phyloP scores from a whole-genome alignment of 2,797 vertebrate genomes.

The Enteromius trimaculatus region DNA sequence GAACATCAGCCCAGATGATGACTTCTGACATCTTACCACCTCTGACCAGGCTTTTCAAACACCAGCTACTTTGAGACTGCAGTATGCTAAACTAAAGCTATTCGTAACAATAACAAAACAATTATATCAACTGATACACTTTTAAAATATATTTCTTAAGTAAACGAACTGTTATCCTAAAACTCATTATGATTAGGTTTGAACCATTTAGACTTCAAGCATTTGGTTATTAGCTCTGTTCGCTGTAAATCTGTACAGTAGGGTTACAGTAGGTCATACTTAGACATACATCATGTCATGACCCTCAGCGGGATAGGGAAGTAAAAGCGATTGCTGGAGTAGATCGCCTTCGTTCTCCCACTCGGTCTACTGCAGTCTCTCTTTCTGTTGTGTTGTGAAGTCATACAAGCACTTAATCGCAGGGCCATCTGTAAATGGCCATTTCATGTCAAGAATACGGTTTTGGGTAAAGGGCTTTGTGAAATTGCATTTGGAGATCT shows the following conservation, averaged over 20 bases:
- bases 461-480: constrained; percentile 36
- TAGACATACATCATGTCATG: constrained; percentile 43
- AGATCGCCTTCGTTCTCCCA: neutral
- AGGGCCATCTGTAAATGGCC: constrained; percentile 14
- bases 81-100: neutral
- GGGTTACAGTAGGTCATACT: neutral
- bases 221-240: neutral
- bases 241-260: neutral
- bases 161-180: neutral
- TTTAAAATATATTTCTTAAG: neutral
- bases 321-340: neutral
- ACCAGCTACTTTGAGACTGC: neutral
- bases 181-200: neutral
- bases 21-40: constrained; percentile 56
- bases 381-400: constrained; percentile 27
- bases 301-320: constrained; percentile 24
- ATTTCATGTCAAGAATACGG: constrained; percentile 31
- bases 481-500: constrained; percentile 28
- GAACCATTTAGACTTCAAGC: neutral
- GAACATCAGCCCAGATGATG: constrained; percentile 43
- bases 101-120: neutral
- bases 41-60: constrained; percentile 27
- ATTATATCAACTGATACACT: neutral
- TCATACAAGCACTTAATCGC: constrained; percentile 22
- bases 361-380: neutral